Percentiles rank a stretch among this genome's conserved stretches.
Conservation (phyloP, 2,888 invertebrate genomes). For the Thymelicus acteon region DNA sequence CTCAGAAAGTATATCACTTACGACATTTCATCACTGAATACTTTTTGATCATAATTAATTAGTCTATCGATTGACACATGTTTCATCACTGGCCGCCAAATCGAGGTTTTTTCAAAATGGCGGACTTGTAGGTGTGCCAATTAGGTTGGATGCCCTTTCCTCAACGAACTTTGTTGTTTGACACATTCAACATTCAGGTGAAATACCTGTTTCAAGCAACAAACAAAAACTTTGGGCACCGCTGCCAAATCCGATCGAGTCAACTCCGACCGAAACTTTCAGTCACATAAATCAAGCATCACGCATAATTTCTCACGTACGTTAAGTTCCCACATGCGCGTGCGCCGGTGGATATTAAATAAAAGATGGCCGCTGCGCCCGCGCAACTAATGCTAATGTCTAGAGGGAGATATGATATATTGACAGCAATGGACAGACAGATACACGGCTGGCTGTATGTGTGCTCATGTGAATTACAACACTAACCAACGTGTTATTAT, state of each 20-base stretch:
- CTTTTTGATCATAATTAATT: too few species aligned
- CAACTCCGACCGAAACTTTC: constrained; percentile 37
- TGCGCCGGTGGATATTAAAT: constrained; percentile 53
- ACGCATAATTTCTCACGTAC: constrained; percentile 54
- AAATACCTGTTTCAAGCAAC: too few species aligned
- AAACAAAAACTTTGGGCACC: constrained; percentile 5
- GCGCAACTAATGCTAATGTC: constrained; percentile 73
- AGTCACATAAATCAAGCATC: constrained; percentile 43
- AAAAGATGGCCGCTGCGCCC: constrained; percentile 67
- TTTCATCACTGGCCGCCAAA: too few species aligned
- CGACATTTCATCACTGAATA: too few species aligned
- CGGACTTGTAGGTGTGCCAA: too few species aligned
- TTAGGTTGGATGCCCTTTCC: too few species aligned
- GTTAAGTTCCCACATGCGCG: constrained; percentile 57
- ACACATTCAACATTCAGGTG: too few species aligned
- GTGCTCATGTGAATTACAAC: constrained; percentile 52
- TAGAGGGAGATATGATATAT: constrained; percentile 73
- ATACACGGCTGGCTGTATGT: constrained; percentile 53
- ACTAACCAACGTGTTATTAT: constrained; percentile 66
- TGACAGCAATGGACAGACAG: constrained; percentile 67
- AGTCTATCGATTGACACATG: too few species aligned
- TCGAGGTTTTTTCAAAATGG: too few species aligned
- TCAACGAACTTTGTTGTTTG: too few species aligned
- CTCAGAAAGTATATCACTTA: too few species aligned
- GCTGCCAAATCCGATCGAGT: constrained; percentile 22